Evolutionary conservation across 2,113 vertebrate species (phyloP).

Genomic region (Microtus montanus): DNA sequence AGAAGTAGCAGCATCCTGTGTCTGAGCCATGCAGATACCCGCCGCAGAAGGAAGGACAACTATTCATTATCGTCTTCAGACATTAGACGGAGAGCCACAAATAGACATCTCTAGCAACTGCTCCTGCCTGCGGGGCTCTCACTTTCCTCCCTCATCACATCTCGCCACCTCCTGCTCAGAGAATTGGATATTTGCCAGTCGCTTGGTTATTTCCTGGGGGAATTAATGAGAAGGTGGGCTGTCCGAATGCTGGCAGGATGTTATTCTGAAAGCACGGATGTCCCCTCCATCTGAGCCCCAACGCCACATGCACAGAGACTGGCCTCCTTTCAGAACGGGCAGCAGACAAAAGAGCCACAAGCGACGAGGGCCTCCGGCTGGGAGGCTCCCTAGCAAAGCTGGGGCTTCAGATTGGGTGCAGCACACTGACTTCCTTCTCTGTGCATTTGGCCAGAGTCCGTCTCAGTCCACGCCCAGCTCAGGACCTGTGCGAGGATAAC

Average conservation of each 20-base stretch:
- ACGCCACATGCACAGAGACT: background rate
- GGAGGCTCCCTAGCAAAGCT: background rate
- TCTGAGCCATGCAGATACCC: background rate
- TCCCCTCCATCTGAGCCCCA: fast-evolving
- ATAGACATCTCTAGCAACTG: background rate
- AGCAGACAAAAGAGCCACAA: fast-evolving
- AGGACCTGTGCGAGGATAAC: background rate
- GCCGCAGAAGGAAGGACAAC: constrained; percentile 46
- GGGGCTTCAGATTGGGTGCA: background rate
- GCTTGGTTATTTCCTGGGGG: background rate
- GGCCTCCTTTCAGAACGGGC: background rate
- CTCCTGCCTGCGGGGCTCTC: background rate
- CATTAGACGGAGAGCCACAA: constrained; percentile 41
- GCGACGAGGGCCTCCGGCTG: too few relatives aligned
- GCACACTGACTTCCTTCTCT: background rate
- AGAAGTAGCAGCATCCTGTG: background rate
- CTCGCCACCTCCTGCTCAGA: background rate
- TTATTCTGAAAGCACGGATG: background rate
- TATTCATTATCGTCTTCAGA: constrained; percentile 43
- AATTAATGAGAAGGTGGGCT: background rate
- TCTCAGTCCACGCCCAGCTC: background rate
- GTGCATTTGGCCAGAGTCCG: background rate
- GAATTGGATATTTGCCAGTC: background rate
- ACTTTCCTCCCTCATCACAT: fast-evolving
- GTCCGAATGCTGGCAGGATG: background rate